phyloP scores from a whole-genome alignment of 2,888 invertebrate genomes.

The Xanthia togata region DNA sequence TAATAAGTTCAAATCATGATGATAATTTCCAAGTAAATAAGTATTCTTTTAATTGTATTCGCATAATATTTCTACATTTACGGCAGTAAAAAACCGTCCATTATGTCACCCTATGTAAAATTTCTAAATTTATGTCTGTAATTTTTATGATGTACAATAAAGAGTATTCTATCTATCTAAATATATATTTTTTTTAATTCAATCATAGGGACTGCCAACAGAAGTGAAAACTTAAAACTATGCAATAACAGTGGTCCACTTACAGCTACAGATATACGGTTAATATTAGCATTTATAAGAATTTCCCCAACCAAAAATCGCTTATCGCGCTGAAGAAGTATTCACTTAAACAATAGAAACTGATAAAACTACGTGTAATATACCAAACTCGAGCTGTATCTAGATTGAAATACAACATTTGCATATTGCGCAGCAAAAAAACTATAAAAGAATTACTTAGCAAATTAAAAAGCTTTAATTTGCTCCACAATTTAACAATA shows the following conservation, averaged over 20 bases:
- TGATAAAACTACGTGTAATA: too few species aligned
- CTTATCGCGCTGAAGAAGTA: neutral
- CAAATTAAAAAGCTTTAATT: slow-evolving; percentile 62
- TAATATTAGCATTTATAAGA: neutral
- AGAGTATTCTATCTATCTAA: too few species aligned
- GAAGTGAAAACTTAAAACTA: neutral
- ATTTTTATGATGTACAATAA: too few species aligned
- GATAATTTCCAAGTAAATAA: neutral
- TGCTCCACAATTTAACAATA: slow-evolving; percentile 66
- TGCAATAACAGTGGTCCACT: neutral
- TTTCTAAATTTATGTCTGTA: too few species aligned
- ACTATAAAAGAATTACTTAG: slow-evolving; percentile 48
- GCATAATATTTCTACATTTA: neutral
- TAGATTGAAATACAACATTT: neutral
- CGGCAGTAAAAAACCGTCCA: neutral
- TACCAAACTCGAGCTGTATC: neutral
- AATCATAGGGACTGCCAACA: neutral
- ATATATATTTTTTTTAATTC: too few species aligned
- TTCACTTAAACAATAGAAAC: neutral
- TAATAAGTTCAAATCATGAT: too few species aligned
- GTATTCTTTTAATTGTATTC: neutral
- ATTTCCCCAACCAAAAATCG: neutral
- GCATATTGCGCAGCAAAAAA: neutral
- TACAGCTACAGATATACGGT: neutral
- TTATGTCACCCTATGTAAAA: too few species aligned